phyloP scores from a whole-genome alignment of 2,113 vertebrate genomes.

The Hipposideros armiger region DNA sequence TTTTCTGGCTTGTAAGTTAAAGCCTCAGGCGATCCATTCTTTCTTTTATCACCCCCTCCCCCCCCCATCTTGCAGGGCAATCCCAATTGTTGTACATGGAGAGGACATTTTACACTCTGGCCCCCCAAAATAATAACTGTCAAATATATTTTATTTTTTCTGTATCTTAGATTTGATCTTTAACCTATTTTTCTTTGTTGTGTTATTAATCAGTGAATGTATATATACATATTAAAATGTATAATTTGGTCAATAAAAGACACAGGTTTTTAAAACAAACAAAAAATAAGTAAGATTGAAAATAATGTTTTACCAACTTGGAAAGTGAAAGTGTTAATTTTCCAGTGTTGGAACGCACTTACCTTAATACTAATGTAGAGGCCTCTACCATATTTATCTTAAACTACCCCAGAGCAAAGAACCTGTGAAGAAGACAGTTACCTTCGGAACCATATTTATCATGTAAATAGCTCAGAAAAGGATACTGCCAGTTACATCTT shows the following conservation, averaged over 20 bases:
- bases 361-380: slow-evolving; percentile 76
- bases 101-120: slow-evolving; percentile 66
- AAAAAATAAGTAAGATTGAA: neutral
- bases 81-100: slow-evolving; percentile 66
- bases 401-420: slow-evolving; percentile 85
- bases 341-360: slow-evolving; percentile 43
- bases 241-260: neutral
- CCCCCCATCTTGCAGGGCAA: slow-evolving; percentile 78
- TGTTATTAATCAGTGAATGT: neutral
- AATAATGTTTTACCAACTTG: slow-evolving; percentile 71
- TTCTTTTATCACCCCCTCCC: slow-evolving; percentile 76
- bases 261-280: neutral
- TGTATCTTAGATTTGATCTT: neutral
- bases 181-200: neutral
- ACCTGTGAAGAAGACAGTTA: slow-evolving; percentile 79
- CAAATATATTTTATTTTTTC: slow-evolving; percentile 44
- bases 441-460: slow-evolving; percentile 87
- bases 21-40: slow-evolving; percentile 84
- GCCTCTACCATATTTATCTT: slow-evolving; percentile 85
- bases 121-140: slow-evolving; percentile 66
- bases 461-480: slow-evolving; percentile 86
- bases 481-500: slow-evolving; percentile 90
- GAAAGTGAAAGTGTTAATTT: slow-evolving; percentile 80
- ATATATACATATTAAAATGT: neutral
- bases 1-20: slow-evolving; percentile 85